Evolutionary conservation across 2,888 invertebrate genomes (phyloP).

Genomic region (Geotrupes spiniger): DNA sequence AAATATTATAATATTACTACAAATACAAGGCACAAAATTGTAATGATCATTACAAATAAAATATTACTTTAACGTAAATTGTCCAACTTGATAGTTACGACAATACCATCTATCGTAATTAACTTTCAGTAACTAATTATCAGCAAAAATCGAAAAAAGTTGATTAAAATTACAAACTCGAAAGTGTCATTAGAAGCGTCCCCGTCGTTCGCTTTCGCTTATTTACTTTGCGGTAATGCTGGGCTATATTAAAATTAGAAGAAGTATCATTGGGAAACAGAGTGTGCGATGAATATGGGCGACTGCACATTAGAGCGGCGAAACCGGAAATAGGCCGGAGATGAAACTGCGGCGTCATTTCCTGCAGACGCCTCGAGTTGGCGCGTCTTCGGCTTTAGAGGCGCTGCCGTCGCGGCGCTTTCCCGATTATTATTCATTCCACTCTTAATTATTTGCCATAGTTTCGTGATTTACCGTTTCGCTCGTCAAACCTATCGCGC

Average conservation of each 20-base stretch:
- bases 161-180: no score
- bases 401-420: conserved; percentile 18
- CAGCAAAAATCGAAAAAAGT: no score
- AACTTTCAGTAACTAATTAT: no score
- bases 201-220: no score
- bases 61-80: no score
- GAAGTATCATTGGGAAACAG: conserved; percentile 38
- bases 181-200: no score
- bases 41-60: no score
- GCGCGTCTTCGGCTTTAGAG: conserved; percentile 26
- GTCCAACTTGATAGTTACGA: no score
- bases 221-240: conserved; percentile 1
- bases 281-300: conserved; percentile 39
- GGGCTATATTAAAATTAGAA: conserved; percentile 35
- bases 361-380: conserved; percentile 44
- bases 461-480: conserved; percentile 17
- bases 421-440: conserved; percentile 11
- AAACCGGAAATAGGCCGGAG: conserved; percentile 54
- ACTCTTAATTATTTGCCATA: conserved; percentile 20
- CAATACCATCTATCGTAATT: no score
- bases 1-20: no score
- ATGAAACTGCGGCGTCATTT: conserved; percentile 55
- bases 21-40: no score
- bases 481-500: conserved; percentile 11
- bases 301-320: conserved; percentile 48